phyloP scores from a whole-genome alignment of 2,888 invertebrate genomes.

The Cyclophora punctaria region DNA sequence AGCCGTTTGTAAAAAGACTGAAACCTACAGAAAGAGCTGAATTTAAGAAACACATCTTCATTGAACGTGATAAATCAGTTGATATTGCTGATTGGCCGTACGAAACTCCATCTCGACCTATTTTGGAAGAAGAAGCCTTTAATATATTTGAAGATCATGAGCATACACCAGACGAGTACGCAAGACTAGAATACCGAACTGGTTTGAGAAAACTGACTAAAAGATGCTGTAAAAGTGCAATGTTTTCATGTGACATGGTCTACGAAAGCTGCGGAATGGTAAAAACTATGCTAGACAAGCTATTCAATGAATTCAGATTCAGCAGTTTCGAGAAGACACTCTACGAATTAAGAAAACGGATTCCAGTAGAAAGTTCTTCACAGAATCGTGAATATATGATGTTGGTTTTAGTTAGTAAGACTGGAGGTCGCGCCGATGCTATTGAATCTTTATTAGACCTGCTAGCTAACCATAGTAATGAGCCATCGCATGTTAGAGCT shows the following conservation, averaged over 20 bases:
- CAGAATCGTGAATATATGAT: slow-evolving; percentile 44
- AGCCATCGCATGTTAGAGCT: slow-evolving; percentile 40
- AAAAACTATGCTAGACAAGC: slow-evolving; percentile 29
- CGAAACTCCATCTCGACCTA: slow-evolving; percentile 13
- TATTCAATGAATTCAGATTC: slow-evolving; percentile 46
- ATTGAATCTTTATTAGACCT: slow-evolving; percentile 33
- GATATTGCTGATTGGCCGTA: slow-evolving; percentile 33
- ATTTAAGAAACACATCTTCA: slow-evolving; percentile 40
- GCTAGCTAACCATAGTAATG: slow-evolving; percentile 34
- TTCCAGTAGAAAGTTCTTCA: slow-evolving; percentile 28
- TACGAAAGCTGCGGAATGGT: not conserved
- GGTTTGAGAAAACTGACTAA: no score
- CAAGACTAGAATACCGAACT: not conserved
- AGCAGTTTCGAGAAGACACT: slow-evolving; percentile 36
- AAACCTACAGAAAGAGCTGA: slow-evolving; percentile 24
- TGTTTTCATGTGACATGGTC: not conserved
- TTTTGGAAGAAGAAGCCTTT: not conserved
- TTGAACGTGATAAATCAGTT: slow-evolving; percentile 32
- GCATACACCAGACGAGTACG: not conserved
- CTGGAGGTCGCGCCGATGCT: slow-evolving; percentile 33
- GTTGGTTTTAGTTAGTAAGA: slow-evolving; percentile 50
- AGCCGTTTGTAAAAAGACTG: slow-evolving; percentile 40
- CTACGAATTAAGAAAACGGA: slow-evolving; percentile 30
- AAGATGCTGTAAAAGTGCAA: not conserved
- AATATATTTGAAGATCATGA: slow-evolving; percentile 1